phyloP scores from a whole-genome alignment of 1,140 invertebrate species.

The Saccostrea echinata region DNA sequence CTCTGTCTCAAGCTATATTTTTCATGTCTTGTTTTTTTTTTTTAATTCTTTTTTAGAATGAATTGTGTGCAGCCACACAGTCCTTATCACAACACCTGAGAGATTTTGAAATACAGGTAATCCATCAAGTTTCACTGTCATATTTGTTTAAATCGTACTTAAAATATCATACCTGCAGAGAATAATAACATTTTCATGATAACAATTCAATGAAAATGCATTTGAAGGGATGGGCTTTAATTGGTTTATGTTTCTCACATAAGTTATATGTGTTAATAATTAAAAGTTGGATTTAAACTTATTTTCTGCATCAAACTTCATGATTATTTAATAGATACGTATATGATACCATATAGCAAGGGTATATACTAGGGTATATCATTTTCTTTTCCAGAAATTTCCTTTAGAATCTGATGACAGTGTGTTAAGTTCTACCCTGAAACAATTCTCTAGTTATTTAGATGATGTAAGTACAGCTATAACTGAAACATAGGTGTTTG shows the following conservation, averaged over 20 bases:
- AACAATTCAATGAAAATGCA: too few relatives aligned
- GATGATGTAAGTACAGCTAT: constrained; percentile 78
- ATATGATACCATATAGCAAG: too few relatives aligned
- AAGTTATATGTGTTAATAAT: too few relatives aligned
- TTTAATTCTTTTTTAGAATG: constrained; percentile 76
- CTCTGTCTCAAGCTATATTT: too few relatives aligned
- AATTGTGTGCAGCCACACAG: constrained; percentile 79
- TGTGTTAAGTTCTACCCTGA: constrained; percentile 79
- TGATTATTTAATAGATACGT: too few relatives aligned
- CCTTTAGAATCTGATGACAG: constrained; percentile 80
- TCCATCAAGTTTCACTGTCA: constrained; percentile 26
- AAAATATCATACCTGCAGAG: too few relatives aligned
- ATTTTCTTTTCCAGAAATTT: constrained; percentile 76
- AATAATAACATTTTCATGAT: too few relatives aligned
- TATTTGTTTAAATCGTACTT: not conserved
- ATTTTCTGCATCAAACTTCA: too few relatives aligned
- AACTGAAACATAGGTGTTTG: too few relatives aligned
- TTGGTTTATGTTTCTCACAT: too few relatives aligned
- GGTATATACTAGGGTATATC: not conserved
- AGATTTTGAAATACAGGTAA: constrained; percentile 80
- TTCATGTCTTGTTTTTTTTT: not conserved
- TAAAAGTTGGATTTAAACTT: too few relatives aligned
- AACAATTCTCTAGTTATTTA: constrained; percentile 79
- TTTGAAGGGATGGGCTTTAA: too few relatives aligned
- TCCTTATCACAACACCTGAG: constrained; percentile 79